These are phyloP conservation scores for Vultur gryphus DNA, from an alignment of 2,797 vertebrate genomes.

Conservation along the genomic window DNA sequence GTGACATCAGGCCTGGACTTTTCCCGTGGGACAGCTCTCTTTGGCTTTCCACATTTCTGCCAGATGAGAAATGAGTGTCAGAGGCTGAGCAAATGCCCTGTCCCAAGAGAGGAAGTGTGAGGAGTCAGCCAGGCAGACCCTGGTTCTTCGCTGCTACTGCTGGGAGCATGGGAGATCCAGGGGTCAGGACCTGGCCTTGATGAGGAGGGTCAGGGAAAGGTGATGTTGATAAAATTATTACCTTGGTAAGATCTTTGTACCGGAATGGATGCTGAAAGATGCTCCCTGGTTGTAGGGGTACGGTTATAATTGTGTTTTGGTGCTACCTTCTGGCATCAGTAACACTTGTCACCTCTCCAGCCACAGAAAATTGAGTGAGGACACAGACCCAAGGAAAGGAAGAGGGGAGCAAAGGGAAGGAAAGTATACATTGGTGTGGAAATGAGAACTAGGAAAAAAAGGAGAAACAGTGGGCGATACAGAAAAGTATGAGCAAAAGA, in stretches of 20 bases:
- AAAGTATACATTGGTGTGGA: neutral
- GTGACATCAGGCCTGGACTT: neutral
- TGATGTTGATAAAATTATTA: neutral
- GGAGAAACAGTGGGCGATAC: neutral
- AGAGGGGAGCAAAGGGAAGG: neutral
- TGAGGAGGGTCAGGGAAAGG: neutral
- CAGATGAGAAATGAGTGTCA: neutral
- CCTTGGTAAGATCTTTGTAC: neutral
- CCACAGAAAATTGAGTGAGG: neutral
- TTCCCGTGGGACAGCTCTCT: neutral
- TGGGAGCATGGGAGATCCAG: neutral
- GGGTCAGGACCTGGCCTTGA: neutral
- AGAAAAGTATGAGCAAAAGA: neutral
- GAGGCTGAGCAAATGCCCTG: neutral
- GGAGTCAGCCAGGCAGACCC: neutral
- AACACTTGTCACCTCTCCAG: neutral
- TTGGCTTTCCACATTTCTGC: neutral
- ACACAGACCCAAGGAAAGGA: neutral
- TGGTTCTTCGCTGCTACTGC: neutral
- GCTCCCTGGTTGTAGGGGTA: rapidly evolving
- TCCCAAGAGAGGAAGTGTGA: neutral
- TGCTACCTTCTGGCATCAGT: neutral
- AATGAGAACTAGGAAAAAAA: neutral
- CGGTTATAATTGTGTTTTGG: neutral
- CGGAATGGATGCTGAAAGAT: neutral